Base-by-base conservation (phyloP, 2,797 vertebrate species). In the Melanotaenia nigrans region DNA sequence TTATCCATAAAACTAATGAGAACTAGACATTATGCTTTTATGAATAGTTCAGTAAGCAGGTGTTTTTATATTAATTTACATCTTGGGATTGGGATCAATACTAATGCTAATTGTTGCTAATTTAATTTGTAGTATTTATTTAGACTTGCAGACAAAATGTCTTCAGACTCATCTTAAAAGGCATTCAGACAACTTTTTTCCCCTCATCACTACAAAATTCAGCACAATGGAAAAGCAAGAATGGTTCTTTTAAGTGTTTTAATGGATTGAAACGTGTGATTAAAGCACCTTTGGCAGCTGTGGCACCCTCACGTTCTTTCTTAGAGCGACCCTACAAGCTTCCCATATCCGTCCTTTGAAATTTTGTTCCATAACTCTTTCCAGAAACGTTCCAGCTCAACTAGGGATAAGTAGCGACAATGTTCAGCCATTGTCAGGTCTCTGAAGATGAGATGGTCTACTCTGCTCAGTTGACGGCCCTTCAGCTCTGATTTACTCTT, bases 41-140 rank as follows among this genome's bases (percentile, higher is more conserved):
- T 88, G 63, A 84, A 89, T 83, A 76, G 82, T 77, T 70, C 25
- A 83, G 33, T 33, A 47, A 73, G 60, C 59, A 75, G 54, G 55
- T 78, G 71, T 59, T 85, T 75, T 80, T 76, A 25, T 75, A 5
- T 79, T 75, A 0, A 38, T 70, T 70, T 53, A 24, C 36, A 42
- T 51, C 28, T 2, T 1, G 49, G n/a, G 13, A 64, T 77, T 12
- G 16, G 0, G 56, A 51, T 60, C 18, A 71, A 63, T 42, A 2
- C 4, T n/a, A 5, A 61, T 47, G 14, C 58, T 57, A 24, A 75
- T 47, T 53, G 22, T 12, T 8, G 35, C 12, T 62, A 67, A 67
- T 55, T 63, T 42, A 58, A 40, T 47, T 35, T 2, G 14, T 22
- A 30, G 25, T 35, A 56, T 66, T 13, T 13, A 36, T 22, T 67